A percentile compares a stretch with the other conserved stretches of the same genome.
phyloP scores from a whole-genome alignment of 1,140 invertebrate species.

The Lordiphosa clarofinis region DNA sequence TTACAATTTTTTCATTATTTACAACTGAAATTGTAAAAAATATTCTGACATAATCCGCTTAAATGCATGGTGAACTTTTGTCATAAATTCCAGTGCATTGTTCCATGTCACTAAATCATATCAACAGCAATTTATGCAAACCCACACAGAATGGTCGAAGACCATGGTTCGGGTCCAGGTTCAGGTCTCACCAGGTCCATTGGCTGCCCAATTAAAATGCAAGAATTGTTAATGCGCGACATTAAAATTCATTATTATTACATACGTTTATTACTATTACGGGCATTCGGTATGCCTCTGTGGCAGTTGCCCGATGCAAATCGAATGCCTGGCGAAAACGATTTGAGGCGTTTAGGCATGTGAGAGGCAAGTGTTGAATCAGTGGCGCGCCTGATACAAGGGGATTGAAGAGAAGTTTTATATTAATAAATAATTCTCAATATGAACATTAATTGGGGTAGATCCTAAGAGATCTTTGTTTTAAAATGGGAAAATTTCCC shows the following conservation, averaged over 20 bases:
- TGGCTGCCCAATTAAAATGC: constrained; percentile 72
- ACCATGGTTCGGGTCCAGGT: constrained; percentile 7
- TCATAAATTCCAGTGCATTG: constrained; percentile 76
- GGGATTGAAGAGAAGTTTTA: neutral
- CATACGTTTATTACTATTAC: constrained; percentile 71
- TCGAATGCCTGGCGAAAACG: constrained; percentile 47
- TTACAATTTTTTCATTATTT: constrained; percentile 34
- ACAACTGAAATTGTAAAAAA: constrained; percentile 45
- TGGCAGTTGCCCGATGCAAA: constrained; percentile 39
- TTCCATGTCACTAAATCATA: constrained; percentile 78
- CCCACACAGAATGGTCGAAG: constrained; percentile 45
- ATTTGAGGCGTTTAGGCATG: constrained; percentile 54
- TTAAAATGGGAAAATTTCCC: too few relatives aligned
- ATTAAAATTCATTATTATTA: constrained; percentile 79
- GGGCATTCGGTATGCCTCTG: constrained; percentile 39
- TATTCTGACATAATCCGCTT: constrained; percentile 71
- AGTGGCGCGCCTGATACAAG: constrained; percentile 5
- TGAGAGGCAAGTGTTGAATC: constrained; percentile 20
- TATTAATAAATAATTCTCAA: too few relatives aligned
- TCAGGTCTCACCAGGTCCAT: constrained; percentile 11
- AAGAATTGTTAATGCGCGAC: constrained; percentile 76
- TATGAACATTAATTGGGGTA: too few relatives aligned
- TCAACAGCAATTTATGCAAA: constrained; percentile 76
- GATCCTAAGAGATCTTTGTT: too few relatives aligned
- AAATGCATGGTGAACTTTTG: constrained; percentile 63